A percentile compares a stretch with the other conserved stretches of the same genome.
These are phyloP conservation scores for Schizaphis graminum DNA, from an alignment of 2,888 invertebrate genomes.

Conservation along the genomic window DNA sequence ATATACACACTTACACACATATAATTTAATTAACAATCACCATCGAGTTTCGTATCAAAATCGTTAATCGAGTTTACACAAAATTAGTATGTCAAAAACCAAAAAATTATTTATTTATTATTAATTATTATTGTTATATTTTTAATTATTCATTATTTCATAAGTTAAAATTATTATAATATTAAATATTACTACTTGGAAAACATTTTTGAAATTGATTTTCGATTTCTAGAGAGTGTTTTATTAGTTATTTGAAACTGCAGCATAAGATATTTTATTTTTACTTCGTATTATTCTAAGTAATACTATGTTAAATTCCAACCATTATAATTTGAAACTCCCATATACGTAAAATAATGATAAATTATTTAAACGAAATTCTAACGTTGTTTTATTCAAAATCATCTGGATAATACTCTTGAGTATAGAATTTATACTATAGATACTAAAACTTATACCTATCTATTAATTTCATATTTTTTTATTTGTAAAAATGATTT, in stretches of 20 bases:
- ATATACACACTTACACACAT: background rate
- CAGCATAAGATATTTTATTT: background rate
- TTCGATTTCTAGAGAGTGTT: background rate
- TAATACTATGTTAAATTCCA: background rate
- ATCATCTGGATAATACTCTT: background rate
- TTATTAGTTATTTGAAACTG: background rate
- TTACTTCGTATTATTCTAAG: background rate
- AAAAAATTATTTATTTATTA: background rate
- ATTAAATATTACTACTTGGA: background rate
- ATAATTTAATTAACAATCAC: background rate
- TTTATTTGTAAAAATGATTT: background rate
- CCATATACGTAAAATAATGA: background rate
- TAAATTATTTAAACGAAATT: background rate
- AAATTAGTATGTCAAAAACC: background rate
- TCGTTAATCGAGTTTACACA: background rate
- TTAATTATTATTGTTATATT: background rate
- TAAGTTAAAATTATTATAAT: background rate
- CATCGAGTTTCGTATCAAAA: background rate
- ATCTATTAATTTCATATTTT: background rate
- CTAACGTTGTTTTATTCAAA: background rate
- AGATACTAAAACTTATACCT: background rate
- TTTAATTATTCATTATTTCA: background rate
- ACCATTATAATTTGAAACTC: background rate
- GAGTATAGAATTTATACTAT: background rate
- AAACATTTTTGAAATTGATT: background rate